Base-by-base conservation (phyloP, 2,797 vertebrate species). In the Micrastur ruficollis region DNA sequence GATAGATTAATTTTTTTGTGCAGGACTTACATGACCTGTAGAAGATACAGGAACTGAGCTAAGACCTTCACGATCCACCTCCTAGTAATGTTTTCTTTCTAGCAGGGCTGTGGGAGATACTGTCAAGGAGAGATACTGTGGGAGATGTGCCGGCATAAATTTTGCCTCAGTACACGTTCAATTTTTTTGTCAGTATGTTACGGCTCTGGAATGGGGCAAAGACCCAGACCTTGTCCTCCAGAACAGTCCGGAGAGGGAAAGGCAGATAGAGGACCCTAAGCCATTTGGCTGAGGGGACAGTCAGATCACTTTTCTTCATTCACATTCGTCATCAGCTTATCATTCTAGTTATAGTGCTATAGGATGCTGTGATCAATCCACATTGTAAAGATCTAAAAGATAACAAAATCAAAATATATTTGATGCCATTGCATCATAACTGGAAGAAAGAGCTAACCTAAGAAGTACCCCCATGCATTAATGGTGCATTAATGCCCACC, bases 291-390 rank as follows among this genome's bases (percentile, higher is more conserved):
- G 29, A 68, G 12, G 3, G 2, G 4, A n/a, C 22, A 81, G 9
- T 40, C 29, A 53, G 20, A 68, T 50, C 12, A 29, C 21, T 52
- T 72, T 32, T 74, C 22, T 61, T 73, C 4, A 38, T 27, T 87
- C 12, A 36, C 1, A 2, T 3, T 76, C 0, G 0, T 13, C 32
- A 75, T 61, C 34, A 70, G 13, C 3, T 81, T 73, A 62, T 40
- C 4, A 20, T 55, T 82, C 11, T 71, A 15, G 46, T 93, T 86
- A 17, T 18, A 18, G 42, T 44, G 42, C 42, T 44, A 44, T 44
- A 44, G 42, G 29, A 47, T 47, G 25, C 12, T 53, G 10, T 63
- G 25, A 47, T 68, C 47, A 27, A n/a, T 12, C 15, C 8, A 5
- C 32, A 47, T n/a, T 16, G 23, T 15, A 58, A 81, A 58, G 52